phyloP scores from a whole-genome alignment of 2,888 invertebrate species.

The Heliconius hortense region DNA sequence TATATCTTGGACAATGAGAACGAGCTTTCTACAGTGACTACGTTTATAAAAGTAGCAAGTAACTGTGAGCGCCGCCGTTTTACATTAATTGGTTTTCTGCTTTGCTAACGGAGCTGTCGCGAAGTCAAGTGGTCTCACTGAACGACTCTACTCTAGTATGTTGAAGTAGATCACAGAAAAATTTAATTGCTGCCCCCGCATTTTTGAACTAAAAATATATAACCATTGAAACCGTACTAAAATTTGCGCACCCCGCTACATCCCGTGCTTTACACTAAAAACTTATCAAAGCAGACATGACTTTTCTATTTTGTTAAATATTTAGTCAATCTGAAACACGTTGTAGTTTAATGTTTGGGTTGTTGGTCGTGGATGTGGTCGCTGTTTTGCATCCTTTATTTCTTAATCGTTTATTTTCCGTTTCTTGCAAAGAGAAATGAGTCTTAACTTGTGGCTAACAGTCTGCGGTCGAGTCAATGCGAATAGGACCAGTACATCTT shows the following conservation, averaged over 20 bases:
- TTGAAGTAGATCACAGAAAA: conserved; percentile 63
- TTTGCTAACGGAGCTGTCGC: conserved; percentile 54
- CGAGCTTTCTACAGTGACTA: conserved; percentile 34
- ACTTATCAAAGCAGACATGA: conserved; percentile 6
- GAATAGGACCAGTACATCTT: conserved; percentile 60
- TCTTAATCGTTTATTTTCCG: conserved; percentile 28
- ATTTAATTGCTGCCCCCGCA: conserved; percentile 64
- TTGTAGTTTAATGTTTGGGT: background rate
- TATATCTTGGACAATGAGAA: conserved; percentile 6
- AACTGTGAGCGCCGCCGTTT: conserved; percentile 54
- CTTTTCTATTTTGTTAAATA: background rate
- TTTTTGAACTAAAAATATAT: conserved; percentile 34
- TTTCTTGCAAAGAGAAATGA: conserved; percentile 41
- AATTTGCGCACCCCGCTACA: conserved; percentile 7
- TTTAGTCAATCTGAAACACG: background rate
- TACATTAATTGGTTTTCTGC: conserved; percentile 66
- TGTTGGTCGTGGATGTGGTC: conserved; percentile 22
- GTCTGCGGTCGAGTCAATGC: conserved; percentile 53
- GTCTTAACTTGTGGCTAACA: conserved; percentile 61
- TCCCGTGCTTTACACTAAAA: conserved; percentile 4
- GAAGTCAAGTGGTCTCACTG: conserved; percentile 52
- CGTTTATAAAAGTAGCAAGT: conserved; percentile 48
- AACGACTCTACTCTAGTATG: conserved; percentile 61
- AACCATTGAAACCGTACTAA: conserved; percentile 24
- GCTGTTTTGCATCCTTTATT: conserved; percentile 29